These are phyloP conservation scores for Artemisiospiza belli DNA, from an alignment of 2,113 vertebrate genomes.

Conservation along the genomic window DNA sequence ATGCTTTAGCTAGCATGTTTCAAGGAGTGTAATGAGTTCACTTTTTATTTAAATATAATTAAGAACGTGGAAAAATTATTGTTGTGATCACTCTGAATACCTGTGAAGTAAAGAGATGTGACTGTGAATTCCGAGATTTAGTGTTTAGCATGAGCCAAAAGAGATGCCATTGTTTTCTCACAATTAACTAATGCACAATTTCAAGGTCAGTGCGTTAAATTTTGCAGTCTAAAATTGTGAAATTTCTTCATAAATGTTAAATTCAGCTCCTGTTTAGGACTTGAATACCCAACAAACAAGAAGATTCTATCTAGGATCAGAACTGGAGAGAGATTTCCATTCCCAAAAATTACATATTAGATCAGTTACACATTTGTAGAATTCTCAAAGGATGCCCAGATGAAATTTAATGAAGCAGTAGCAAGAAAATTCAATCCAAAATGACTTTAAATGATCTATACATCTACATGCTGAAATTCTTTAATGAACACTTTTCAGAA, in stretches of 20 bases:
- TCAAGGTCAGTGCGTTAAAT: accelerated
- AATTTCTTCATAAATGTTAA: background rate
- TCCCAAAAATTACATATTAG: background rate
- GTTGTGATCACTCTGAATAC: background rate
- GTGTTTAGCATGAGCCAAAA: background rate
- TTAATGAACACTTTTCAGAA: background rate
- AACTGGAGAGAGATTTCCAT: background rate
- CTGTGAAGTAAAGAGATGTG: background rate
- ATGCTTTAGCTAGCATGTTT: background rate
- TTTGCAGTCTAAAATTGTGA: background rate
- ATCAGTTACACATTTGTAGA: background rate
- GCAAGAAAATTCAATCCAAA: background rate
- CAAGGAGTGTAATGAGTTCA: background rate
- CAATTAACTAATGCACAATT: background rate
- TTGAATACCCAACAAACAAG: background rate
- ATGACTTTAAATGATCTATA: background rate
- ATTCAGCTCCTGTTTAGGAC: background rate
- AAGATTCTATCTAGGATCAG: background rate
- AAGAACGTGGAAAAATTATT: background rate
- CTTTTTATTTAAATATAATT: background rate
- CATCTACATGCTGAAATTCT: background rate
- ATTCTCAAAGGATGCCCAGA: background rate
- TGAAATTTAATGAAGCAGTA: background rate
- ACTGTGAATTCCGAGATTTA: background rate
- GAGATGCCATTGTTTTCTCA: background rate